These are phyloP conservation scores for Lasiurus cinereus DNA, from an alignment of 2,113 vertebrate genomes.

Conservation along the genomic window DNA sequence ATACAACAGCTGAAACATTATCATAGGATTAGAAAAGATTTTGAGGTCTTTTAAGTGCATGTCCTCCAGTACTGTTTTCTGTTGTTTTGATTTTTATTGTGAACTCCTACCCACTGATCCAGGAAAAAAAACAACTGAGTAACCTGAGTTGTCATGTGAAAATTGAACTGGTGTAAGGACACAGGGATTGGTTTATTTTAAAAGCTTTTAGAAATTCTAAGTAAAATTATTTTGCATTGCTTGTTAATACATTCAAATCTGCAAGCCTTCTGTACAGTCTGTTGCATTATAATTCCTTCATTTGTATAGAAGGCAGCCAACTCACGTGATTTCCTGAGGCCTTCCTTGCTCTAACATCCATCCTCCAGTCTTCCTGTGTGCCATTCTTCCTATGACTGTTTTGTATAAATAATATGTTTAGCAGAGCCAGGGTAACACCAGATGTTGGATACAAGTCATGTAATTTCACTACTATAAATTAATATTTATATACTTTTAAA, in stretches of 20 bases:
- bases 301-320: neutral
- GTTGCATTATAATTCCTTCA: constrained; percentile 5
- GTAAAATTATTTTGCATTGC: neutral
- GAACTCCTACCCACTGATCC: neutral
- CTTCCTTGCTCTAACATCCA: neutral
- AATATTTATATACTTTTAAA: neutral
- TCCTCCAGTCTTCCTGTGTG: neutral
- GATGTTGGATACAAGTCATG: neutral
- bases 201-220: neutral
- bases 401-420: constrained; percentile 30
- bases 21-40: neutral
- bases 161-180: neutral
- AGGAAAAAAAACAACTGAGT: neutral
- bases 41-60: neutral
- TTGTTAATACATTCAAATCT: neutral
- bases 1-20: neutral
- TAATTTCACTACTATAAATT: neutral
- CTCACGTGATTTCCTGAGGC: neutral
- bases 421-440: neutral
- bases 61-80: neutral
- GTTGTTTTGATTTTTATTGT: constrained; percentile 37
- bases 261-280: neutral
- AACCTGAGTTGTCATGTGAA: neutral
- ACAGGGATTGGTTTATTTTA: neutral
- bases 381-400: neutral